Evolutionary conservation across 2,113 vertebrate genomes (phyloP), one percentile per base, ranked within the genome.

Genomic region (Opisthocomus hoazin): DNA sequence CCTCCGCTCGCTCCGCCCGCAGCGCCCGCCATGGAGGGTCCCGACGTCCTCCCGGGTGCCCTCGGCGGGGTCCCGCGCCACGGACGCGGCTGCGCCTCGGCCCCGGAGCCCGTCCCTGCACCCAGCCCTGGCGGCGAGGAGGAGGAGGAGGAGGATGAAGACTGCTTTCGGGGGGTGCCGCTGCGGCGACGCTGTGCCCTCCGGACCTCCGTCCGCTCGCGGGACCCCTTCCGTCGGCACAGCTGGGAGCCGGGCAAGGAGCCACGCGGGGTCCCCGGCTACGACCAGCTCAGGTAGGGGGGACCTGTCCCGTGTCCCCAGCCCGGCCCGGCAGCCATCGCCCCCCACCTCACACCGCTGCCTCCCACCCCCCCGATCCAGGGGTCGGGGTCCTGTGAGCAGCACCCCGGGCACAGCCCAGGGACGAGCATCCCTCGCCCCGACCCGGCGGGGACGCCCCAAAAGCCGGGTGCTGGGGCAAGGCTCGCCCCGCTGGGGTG

Each of bases 201-300:
- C 68, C 76, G 97, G 6, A 23, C 88, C 74, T 88, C 95, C 16
- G 3, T 77, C 36, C 77, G 85, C 41, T 27, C 61, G 14, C 85
- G 71, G 4, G 98, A 98, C 43, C 88, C 97, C 4, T 98, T 98
- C 97, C 98, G 98, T 32, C 95, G 98, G 76, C 98, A 98, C 65
- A 99, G 98, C 79, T 99, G 98, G 98, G 98, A 98, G 46, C 98
- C 98, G 0, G 98, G 97, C 10, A 96, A 97, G 63, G 97, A 97
- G 5, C 68, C 95, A 26, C 96, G 96, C 5, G 96, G 95, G 3
- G 74, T 63, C 37, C 66, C 90, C 0, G 43, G 93, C 58, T 96
- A 97, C 17, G 32, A 27, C 21, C 94, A 73, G 10, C 50, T 82
- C 74, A 95, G 97, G 96, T 97, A 93, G 17, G 11, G 8, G 66